These are phyloP conservation scores for Dreissena rostriformis DNA, from an alignment of 1,140 invertebrate genomes.

Conservation along the genomic window DNA sequence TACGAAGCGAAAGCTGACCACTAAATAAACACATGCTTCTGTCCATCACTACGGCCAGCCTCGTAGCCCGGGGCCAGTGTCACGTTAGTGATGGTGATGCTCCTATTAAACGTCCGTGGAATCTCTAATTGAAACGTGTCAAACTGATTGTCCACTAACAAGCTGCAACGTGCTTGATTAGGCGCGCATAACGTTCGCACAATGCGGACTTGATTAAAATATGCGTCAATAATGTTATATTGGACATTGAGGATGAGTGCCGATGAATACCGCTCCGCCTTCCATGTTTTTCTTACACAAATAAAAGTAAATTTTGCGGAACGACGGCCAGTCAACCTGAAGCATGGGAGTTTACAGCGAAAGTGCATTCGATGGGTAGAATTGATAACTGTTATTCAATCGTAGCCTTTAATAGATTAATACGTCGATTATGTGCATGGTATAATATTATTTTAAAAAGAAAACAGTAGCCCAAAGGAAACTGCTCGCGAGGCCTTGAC, in stretches of 20 bases:
- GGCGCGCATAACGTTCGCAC: not conserved
- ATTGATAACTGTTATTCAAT: no score
- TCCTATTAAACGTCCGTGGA: not conserved
- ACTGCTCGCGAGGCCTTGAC: no score
- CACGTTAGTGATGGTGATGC: not conserved
- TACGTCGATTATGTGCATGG: no score
- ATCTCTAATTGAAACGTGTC: constrained; percentile 4
- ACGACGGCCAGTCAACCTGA: not conserved
- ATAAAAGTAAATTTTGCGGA: constrained; percentile 5
- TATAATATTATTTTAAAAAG: no score
- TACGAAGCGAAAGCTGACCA: not conserved
- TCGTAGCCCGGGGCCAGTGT: not conserved
- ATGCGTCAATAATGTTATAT: constrained; percentile 1
- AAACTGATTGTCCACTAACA: constrained; percentile 3
- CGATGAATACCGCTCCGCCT: constrained; percentile 3
- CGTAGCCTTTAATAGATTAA: no score
- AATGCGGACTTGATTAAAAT: constrained; percentile 10
- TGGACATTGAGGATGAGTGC: not conserved
- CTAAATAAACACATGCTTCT: constrained; percentile 8
- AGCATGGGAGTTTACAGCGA: no score
- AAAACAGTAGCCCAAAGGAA: no score
- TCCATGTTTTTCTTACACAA: not conserved
- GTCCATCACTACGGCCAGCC: not conserved
- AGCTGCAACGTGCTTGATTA: constrained; percentile 7
- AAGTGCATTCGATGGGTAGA: no score